Conservation (phyloP, 1,140 invertebrate genomes). For the Kradibia gibbosae region DNA sequence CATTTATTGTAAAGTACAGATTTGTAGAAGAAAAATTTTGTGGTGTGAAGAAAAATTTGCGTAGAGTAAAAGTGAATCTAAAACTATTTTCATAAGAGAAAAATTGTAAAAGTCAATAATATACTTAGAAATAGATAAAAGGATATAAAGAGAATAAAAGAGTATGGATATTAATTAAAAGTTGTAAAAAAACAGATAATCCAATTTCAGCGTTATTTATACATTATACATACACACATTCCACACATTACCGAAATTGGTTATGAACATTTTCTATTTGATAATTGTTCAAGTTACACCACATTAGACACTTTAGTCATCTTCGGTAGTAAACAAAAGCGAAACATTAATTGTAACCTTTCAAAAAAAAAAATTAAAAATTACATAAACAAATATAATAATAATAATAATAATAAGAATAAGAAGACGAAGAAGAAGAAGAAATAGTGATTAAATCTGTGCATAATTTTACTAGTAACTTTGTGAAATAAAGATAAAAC, state of each 20-base stretch:
- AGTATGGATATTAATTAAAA: slow-evolving; percentile 16
- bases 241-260: slow-evolving; percentile 20
- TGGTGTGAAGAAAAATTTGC: slow-evolving; percentile 42
- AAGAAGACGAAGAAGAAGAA: slow-evolving; percentile 13
- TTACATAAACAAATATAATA: too few species aligned
- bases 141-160: slow-evolving; percentile 1
- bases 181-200: slow-evolving; percentile 31
- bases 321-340: not conserved
- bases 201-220: slow-evolving; percentile 20
- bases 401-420: not conserved
- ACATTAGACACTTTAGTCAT: not conserved
- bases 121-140: slow-evolving; percentile 53
- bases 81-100: slow-evolving; percentile 72
- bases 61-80: slow-evolving; percentile 26
- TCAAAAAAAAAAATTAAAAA: not conserved
- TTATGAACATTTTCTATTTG: slow-evolving; percentile 23
- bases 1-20: slow-evolving; percentile 49
- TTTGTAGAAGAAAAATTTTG: not conserved
- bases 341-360: slow-evolving; percentile 5
- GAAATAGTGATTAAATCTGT: not conserved
- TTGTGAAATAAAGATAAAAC: not conserved
- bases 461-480: not conserved
- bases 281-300: not conserved
- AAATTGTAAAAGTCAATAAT: slow-evolving; percentile 71
- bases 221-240: slow-evolving; percentile 25